Evolutionary conservation across 2,888 invertebrate species (phyloP).

Genomic region (Meta bourneti): DNA sequence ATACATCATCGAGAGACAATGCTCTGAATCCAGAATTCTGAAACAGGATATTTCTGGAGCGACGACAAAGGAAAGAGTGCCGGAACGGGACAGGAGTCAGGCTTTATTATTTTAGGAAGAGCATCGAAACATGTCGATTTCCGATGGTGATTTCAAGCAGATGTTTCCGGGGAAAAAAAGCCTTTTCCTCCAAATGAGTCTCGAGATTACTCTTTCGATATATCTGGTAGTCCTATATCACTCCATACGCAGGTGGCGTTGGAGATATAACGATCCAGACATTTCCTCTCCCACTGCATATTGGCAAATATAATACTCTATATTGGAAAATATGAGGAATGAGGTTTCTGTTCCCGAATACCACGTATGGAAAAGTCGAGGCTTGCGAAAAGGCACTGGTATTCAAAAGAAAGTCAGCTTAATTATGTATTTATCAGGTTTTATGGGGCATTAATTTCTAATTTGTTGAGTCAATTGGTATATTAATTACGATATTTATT

Average conservation of each 20-base stretch:
- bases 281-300: conserved; percentile 34
- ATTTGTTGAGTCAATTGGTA: too few species aligned
- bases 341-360: conserved; percentile 2
- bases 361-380: not conserved
- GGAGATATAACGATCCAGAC: conserved; percentile 52
- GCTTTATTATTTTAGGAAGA: conserved; percentile 50
- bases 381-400: too few species aligned
- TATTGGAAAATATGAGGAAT: conserved; percentile 33
- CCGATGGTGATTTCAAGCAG: conserved; percentile 52
- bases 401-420: too few species aligned
- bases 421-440: too few species aligned
- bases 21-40: not conserved
- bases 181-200: conserved; percentile 49
- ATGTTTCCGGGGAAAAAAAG: conserved; percentile 47
- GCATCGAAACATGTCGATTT: conserved; percentile 51
- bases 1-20: not conserved
- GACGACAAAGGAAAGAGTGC: not conserved
- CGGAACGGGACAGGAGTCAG: not conserved
- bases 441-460: too few species aligned
- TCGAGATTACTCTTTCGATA: conserved; percentile 57
- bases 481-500: too few species aligned
- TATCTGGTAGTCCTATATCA: conserved; percentile 19
- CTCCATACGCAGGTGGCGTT: conserved; percentile 38
- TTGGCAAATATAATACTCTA: conserved; percentile 20
- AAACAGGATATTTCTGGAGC: conserved; percentile 17